Evolutionary conservation across 2,797 vertebrate species (phyloP).

Genomic region (Poecilia gillii): DNA sequence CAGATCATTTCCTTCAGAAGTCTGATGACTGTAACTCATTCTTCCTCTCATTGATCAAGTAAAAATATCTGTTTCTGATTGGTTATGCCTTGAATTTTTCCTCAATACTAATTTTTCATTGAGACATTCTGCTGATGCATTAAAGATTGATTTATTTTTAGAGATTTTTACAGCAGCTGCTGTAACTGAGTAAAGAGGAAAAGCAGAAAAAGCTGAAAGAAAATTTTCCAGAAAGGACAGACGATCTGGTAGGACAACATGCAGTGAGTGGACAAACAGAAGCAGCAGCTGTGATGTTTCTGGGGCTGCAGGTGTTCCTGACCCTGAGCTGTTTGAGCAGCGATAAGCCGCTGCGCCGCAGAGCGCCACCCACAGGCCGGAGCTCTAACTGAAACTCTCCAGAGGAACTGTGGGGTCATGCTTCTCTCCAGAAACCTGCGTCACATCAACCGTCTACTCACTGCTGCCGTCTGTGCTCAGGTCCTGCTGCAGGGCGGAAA

Average conservation of each 20-base stretch:
- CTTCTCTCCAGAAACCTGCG: not conserved
- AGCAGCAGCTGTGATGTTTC: not conserved
- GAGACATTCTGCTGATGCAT: not conserved
- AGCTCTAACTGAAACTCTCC: not conserved
- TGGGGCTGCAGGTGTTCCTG: not conserved
- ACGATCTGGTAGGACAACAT: not conserved
- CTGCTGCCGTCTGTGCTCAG: conserved; percentile 78
- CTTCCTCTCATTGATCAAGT: too few relatives aligned
- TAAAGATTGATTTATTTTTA: not conserved
- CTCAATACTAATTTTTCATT: too few relatives aligned
- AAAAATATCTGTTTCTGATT: too few relatives aligned
- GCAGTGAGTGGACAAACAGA: not conserved
- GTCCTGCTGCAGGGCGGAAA: conserved; percentile 87
- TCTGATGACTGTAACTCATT: too few relatives aligned
- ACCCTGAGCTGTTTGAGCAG: conserved; percentile 26
- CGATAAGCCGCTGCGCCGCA: conserved; percentile 9
- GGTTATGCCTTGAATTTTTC: too few relatives aligned
- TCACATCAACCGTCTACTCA: conserved; percentile 70
- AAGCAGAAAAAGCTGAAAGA: not conserved
- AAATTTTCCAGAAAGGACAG: not conserved
- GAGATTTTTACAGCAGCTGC: not conserved
- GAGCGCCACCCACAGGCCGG: not conserved
- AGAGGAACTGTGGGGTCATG: conserved; percentile 3
- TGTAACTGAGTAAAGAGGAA: not conserved
- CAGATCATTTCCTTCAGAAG: too few relatives aligned